Evolutionary conservation across 1,140 invertebrate genomes (phyloP).

Genomic region (Euborellia annulipes): DNA sequence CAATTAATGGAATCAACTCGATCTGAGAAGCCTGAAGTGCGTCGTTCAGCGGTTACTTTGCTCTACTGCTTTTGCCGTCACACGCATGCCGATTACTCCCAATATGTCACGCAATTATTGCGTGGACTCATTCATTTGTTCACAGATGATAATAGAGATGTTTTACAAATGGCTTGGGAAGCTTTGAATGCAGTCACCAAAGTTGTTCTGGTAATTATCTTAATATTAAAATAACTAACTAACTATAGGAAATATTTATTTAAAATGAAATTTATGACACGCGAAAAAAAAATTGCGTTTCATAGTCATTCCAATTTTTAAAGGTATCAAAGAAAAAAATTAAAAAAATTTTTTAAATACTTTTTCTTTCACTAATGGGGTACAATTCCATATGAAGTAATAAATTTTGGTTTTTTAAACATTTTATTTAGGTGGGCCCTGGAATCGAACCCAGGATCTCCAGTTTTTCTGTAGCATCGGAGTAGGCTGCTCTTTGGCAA

Average conservation of each 20-base stretch:
- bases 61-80: conserved; percentile 80
- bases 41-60: conserved; percentile 68
- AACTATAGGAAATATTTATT: conserved; percentile 2
- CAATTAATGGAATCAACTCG: conserved; percentile 69
- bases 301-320: background rate
- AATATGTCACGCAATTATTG: conserved; percentile 76
- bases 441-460: no score
- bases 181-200: conserved; percentile 81
- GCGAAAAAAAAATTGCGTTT: no score
- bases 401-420: no score
- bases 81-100: conserved; percentile 67
- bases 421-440: no score
- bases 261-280: no score
- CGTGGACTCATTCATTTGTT: conserved; percentile 75
- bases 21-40: conserved; percentile 37
- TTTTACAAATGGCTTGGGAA: conserved; percentile 76
- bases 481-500: no score
- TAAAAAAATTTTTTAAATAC: no score
- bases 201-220: conserved; percentile 23
- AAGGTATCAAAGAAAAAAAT: no score
- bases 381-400: no score
- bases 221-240: background rate
- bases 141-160: conserved; percentile 60
- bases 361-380: no score
- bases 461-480: no score